Percentiles rank a stretch among this genome's conserved stretches.
Conservation (phyloP, 2,113 vertebrate genomes). For the Callionymus lyra region DNA sequence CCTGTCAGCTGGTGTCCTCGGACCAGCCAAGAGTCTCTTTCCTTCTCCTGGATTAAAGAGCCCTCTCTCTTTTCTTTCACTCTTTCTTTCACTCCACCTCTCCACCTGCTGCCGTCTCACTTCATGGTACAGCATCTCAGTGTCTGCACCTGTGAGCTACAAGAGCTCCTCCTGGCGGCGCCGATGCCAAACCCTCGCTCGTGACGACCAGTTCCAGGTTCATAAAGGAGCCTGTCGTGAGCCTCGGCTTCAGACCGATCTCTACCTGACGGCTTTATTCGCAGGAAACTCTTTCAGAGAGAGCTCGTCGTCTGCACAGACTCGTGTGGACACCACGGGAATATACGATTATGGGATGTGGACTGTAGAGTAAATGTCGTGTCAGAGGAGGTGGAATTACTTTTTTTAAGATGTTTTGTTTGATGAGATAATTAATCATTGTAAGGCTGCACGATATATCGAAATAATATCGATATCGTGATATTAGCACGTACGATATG, state of each 20-base stretch:
- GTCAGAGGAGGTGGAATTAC: too few species aligned
- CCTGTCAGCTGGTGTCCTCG: constrained; percentile 66
- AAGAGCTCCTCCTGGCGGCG: constrained; percentile 48
- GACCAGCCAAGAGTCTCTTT: constrained; percentile 47
- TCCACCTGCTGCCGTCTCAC: constrained; percentile 30
- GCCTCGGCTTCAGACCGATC: constrained; percentile 40
- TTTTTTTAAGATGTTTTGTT: too few species aligned
- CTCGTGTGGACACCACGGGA: neutral
- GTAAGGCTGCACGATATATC: too few species aligned
- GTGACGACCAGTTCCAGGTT: constrained; percentile 41
- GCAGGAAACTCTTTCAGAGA: neutral
- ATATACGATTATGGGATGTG: constrained; percentile 16
- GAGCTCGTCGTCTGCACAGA: too few species aligned
- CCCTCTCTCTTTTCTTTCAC: constrained; percentile 6
- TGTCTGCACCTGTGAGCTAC: constrained; percentile 50
- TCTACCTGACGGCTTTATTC: constrained; percentile 45
- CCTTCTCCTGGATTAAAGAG: neutral
- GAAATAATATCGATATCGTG: too few species aligned
- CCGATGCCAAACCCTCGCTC: constrained; percentile 47
- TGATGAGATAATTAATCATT: too few species aligned
- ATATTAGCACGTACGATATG: too few species aligned
- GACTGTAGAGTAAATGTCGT: constrained; percentile 2
- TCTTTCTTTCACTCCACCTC: constrained; percentile 28
- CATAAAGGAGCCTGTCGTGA: constrained; percentile 50
- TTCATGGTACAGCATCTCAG: neutral